Evolutionary conservation across 2,888 invertebrate genomes (phyloP), one percentile per base, ranked within the genome.

Genomic region (Pristionchus japonicus): DNA sequence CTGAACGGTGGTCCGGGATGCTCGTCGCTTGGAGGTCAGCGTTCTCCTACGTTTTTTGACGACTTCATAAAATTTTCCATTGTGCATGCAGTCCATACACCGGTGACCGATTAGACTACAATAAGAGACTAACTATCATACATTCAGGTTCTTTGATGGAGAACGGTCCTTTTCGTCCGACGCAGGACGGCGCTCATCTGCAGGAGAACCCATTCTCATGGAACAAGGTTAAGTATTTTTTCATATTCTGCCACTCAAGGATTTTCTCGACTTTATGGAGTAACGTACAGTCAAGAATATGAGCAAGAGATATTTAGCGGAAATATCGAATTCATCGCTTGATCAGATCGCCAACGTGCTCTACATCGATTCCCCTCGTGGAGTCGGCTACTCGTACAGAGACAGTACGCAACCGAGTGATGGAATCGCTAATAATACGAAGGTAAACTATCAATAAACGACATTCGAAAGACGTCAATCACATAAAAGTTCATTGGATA

Each of bases 1-100:
- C 90, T 95, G 91, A 95, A 95, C 91, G 95, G 95, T 20, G 95
- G 95, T 43, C 95, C 95, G n/a, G 95, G 95, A 20, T 95, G 95
- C 91, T 95, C 95, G 88, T 95, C 95, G 11, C 91, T 95, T 49
- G 89, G 89, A 61, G 92, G 92, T 86, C 1, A 23, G 40, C n/a
- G n/a, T n/a, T n/a, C n/a, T n/a, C n/a, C n/a, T 27, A 23, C n/a
- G 23, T 23, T 6, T 64, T n/a, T 27, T 57, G 57, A 57, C 3
- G 17, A 57, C 17, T 57, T 57, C 17, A 23, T 4, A 9, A 40
- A 70, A 3, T 20, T 40, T 23, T 27, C 11, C 31, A n/a, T 27
- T 61, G 11, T 27, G 61, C 13, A 27, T n/a, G 2, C 61, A 7
- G 1, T 40, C 40, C 15, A 67, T 1, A 6, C 27, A 11, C n/a